Evolutionary conservation across 2,888 invertebrate genomes (phyloP).

Genomic region (Plemyria rubiginata): DNA sequence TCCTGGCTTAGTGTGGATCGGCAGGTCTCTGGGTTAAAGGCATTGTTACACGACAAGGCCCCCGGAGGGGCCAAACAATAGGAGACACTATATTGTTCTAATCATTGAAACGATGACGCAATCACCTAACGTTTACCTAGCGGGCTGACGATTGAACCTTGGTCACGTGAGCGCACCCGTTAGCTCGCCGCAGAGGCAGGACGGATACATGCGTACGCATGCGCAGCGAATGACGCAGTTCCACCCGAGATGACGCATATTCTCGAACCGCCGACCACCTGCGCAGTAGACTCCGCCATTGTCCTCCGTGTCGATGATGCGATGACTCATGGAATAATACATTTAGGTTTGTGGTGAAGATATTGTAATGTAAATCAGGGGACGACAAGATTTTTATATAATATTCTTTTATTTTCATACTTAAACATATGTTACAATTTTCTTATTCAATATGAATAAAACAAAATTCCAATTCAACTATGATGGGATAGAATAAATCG

Average conservation of each 20-base stretch:
- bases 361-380: conserved; percentile 66
- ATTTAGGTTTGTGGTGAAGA: conserved; percentile 76
- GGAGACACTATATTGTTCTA: conserved; percentile 43
- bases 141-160: conserved; percentile 79
- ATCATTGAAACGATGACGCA: conserved; percentile 62
- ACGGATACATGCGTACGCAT: conserved; percentile 51
- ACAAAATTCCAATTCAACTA: conserved; percentile 75
- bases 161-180: conserved; percentile 59
- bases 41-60: conserved; percentile 69
- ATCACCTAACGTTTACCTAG: conserved; percentile 79
- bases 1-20: conserved; percentile 45
- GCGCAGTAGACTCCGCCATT: conserved; percentile 58
- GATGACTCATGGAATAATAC: conserved; percentile 84
- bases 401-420: conserved; percentile 79
- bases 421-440: conserved; percentile 83
- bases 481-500: conserved; percentile 69
- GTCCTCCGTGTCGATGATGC: conserved; percentile 63
- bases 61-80: conserved; percentile 57
- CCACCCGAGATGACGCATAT: conserved; percentile 48
- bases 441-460: conserved; percentile 84
- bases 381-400: conserved; percentile 58
- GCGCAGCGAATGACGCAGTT: conserved; percentile 48
- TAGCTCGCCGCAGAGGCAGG: conserved; percentile 56
- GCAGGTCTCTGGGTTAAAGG: conserved; percentile 70
- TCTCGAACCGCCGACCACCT: conserved; percentile 48